Base-by-base conservation (phyloP, 2,888 invertebrate genomes). In the Malthinus flaveolus region DNA sequence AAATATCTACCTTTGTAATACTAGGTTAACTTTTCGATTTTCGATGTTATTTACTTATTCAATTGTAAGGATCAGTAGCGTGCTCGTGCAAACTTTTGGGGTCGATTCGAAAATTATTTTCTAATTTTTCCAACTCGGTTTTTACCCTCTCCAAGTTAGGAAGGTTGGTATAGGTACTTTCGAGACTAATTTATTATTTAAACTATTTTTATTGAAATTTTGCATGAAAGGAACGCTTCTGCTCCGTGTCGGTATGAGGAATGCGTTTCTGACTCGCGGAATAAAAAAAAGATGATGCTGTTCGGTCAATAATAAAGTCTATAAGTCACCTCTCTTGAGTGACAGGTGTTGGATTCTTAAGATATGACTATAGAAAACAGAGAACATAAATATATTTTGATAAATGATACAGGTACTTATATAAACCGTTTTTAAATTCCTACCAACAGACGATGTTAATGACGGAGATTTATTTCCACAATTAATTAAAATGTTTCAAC, bases 251-350 rank as follows among this genome's bases (percentile, higher is more conserved):
- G 62, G 57, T 36, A 56, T 66, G 62, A 63, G 58, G 62, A 58
- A 63, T 64, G 61, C 51, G n/a, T 64, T 62, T 63, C 63, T 59
- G 32, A 11, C 23, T 32, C 31, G 6, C 60, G 59, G 44, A 32
- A 45, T 36, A 49, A 50, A 37, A 48, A 33, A 46, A 33, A 44
- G 46, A 53, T 51, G 60, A 59, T 56, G 51, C 44, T 58, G 49
- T 54, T 66, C 49, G 23, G 34, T 45, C 54, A 63, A 64, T 64
- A 66, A 66, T 62, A 66, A 61, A 62, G 64, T 64, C 64, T 54
- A 65, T 66, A 66, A 66, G 66, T 65, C 65, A 65, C 58, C 46
- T 49, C 57, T 45, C 49, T 51, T 64, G 64, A 66, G 49, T 64
- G 66, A 64, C 66, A 66, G 64, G 62, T 63, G 64, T 55, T 61